Evolutionary conservation across 1,140 invertebrate genomes (phyloP).

Genomic region (Drosophila ambigua): DNA sequence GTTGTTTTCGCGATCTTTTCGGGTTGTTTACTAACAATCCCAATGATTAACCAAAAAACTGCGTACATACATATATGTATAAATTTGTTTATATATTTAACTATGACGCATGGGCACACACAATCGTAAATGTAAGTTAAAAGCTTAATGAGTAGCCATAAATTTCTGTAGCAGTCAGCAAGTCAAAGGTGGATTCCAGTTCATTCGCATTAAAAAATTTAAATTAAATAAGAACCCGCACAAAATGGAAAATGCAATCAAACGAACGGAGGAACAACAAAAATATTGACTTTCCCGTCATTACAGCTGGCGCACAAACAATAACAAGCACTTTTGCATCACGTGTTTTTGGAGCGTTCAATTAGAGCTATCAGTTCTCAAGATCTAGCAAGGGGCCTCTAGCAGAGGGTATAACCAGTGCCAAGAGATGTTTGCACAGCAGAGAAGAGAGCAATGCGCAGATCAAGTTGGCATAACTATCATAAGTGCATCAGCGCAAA

Average conservation of each 20-base stretch:
- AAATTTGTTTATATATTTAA: not conserved
- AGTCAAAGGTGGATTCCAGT: conserved; percentile 26
- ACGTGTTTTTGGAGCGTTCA: too few species aligned
- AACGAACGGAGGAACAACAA: conserved; percentile 2
- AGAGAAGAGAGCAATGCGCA: too few species aligned
- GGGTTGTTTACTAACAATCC: conserved; percentile 50
- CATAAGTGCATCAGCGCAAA: too few species aligned
- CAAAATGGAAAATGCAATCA: too few species aligned
- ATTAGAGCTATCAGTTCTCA: not conserved
- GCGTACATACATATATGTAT: not conserved
- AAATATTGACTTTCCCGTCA: not conserved
- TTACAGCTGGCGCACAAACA: not conserved
- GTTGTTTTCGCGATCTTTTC: conserved; percentile 27
- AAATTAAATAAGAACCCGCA: conserved; percentile 3
- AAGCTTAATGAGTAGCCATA: not conserved
- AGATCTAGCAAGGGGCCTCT: not conserved
- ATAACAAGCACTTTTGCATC: conserved; percentile 1
- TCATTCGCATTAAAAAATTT: conserved; percentile 31
- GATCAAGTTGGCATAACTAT: too few species aligned
- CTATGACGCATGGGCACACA: conserved; percentile 14
- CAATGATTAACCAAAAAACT: conserved; percentile 27
- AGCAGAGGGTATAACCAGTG: too few species aligned
- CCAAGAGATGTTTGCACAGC: too few species aligned
- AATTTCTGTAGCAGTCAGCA: not conserved
- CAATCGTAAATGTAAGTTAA: too few species aligned